These are phyloP conservation scores for Oxyruncus cristatus DNA, from an alignment of 2,113 vertebrate species.

Conservation along the genomic window DNA sequence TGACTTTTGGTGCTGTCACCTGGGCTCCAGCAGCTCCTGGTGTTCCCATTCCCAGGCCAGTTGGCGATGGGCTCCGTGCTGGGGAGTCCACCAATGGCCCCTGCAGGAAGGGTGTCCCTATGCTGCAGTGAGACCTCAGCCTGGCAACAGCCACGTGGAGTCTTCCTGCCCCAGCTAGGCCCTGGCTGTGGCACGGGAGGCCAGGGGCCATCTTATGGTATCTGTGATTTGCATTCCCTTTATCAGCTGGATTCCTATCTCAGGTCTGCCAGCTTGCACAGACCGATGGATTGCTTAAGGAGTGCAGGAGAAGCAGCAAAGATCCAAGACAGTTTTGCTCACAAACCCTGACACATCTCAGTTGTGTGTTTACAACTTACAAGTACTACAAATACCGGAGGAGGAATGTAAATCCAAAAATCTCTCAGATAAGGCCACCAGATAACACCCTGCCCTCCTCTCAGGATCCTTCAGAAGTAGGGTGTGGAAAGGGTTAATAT, in stretches of 20 bases:
- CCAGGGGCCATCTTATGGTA: fast-evolving
- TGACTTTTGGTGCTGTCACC: fast-evolving
- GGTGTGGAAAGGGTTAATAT: fast-evolving
- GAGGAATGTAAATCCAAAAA: not conserved
- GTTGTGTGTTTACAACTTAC: not conserved
- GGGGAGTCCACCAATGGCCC: fast-evolving
- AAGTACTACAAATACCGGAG: not conserved
- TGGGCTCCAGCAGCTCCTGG: not conserved
- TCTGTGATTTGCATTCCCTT: not conserved
- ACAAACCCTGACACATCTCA: not conserved
- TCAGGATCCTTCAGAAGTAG: not conserved
- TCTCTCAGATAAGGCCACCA: not conserved
- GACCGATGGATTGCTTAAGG: not conserved
- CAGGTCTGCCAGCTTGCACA: not conserved
- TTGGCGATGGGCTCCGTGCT: not conserved
- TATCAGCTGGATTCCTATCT: not conserved
- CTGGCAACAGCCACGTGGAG: fast-evolving
- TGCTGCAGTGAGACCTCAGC: fast-evolving
- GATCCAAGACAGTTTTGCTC: not conserved
- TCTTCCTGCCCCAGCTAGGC: not conserved
- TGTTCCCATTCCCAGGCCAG: fast-evolving
- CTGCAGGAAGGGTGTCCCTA: fast-evolving
- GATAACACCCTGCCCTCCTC: not conserved
- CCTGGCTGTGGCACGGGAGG: not conserved
- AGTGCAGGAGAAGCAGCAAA: not conserved